phyloP scores from a whole-genome alignment of 1,140 invertebrate genomes.

The Tetramorium alpestre region DNA sequence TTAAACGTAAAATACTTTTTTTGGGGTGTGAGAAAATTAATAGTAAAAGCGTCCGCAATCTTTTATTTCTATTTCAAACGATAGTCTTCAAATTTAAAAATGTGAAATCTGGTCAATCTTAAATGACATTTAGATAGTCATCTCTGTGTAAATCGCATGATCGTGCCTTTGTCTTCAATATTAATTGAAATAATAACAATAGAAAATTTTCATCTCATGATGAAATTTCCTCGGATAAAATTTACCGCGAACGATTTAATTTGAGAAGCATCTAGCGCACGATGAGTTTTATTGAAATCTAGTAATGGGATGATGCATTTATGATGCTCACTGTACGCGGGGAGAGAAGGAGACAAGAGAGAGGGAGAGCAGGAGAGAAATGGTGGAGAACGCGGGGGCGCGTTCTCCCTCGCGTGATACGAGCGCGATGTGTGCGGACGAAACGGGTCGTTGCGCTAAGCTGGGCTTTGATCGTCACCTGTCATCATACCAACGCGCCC shows the following conservation, averaged over 20 bases:
- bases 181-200: slow-evolving; percentile 6
- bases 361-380: slow-evolving; percentile 5
- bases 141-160: background rate
- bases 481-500: slow-evolving; percentile 72
- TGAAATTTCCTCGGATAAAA: background rate
- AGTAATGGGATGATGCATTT: slow-evolving; percentile 14
- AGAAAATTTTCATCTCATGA: background rate
- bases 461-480: slow-evolving; percentile 82
- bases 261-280: background rate
- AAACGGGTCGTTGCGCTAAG: slow-evolving; percentile 83
- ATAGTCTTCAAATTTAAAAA: background rate
- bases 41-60: background rate
- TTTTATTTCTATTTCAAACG: background rate
- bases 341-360: slow-evolving; percentile 25
- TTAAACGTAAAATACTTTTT: too few species aligned
- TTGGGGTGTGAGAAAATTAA: background rate
- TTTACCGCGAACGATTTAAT: background rate
- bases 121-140: background rate
- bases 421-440: slow-evolving; percentile 79
- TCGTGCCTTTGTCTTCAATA: background rate
- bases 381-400: slow-evolving; percentile 40
- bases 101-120: background rate
- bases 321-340: slow-evolving; percentile 4
- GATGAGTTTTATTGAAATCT: slow-evolving; percentile 16
- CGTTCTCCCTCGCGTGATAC: slow-evolving; percentile 67